Evolutionary conservation across 2,113 vertebrate species (phyloP), one percentile per base, ranked within the genome.

Genomic region (Puntigrus tetrazona): DNA sequence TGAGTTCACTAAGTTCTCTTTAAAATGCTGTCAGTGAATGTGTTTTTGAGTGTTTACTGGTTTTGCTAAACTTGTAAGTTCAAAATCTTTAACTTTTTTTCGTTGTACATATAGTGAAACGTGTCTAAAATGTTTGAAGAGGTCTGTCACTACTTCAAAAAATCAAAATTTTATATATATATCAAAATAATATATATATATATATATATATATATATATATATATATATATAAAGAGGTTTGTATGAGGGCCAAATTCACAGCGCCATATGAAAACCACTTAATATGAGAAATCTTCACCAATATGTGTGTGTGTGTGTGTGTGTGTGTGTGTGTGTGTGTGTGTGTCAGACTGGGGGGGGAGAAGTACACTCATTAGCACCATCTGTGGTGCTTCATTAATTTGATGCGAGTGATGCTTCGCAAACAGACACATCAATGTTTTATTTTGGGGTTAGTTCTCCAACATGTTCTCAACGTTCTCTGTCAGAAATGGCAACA

Each of bases 311-410:
- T 50, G 47, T 16, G 45, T 47, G 45, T 47, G 16, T 5, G 34
- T 36, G 31, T 34, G 14, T 31, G 61, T 31, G 6, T 34, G 59
- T 41, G 45, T 69, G 34, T 25, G 34, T 38, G 63, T 59, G 75
- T 70, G 75, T 36, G 50, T 29, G 25, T 38, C 34, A 45, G 80
- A 61, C 65, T 29, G 25, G 52, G 82, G 47, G 63, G 78, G 59
- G 55, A 63, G 82, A 75, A 79, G 57, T 78, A 52, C 65, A 67
- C 75, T 88, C 85, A 86, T 87, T 77, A 31, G 50, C 83, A 89
- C 88, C 86, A 89, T 89, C 85, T 88, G 85, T 87, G 85, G 59
- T 14, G 43, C 76, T 80, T 73, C 78, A 76, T 74, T 86, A 87
- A 88, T 88, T 59, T 69, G 84, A 86, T 87, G 80, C 8, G 8